Percentiles rank a stretch among this genome's conserved stretches.
phyloP scores from a whole-genome alignment of 2,888 invertebrate genomes.

The Brachyptera putata region DNA sequence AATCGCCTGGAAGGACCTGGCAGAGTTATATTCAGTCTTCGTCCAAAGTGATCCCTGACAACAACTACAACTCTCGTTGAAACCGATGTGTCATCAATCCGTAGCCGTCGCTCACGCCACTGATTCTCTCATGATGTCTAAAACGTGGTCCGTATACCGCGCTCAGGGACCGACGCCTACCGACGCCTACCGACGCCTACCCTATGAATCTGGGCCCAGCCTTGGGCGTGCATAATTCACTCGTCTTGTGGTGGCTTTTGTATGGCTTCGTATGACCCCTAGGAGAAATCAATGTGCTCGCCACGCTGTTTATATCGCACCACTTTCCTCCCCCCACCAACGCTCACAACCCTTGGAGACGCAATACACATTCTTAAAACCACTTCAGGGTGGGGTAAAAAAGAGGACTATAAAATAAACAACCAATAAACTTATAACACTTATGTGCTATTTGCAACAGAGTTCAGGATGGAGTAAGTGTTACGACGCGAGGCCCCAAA shows the following conservation, averaged over 20 bases:
- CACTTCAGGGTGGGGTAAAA: no score
- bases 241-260: neutral
- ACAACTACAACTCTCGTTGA: no score
- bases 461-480: no score
- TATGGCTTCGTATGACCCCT: conserved; percentile 14
- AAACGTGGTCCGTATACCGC: neutral
- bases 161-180: neutral
- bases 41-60: no score
- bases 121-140: neutral
- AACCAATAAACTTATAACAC: neutral
- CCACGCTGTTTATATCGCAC: neutral
- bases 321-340: neutral
- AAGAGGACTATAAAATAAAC: no score
- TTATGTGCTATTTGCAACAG: no score
- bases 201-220: neutral
- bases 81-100: no score
- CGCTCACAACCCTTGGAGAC: no score
- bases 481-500: no score
- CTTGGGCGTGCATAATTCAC: conserved; percentile 13
- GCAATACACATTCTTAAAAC: no score
- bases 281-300: conserved; percentile 18
- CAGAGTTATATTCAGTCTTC: no score
- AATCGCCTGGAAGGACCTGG: no score
- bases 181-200: neutral
- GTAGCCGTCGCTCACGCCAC: neutral